Percentiles rank a stretch among this genome's conserved stretches.
These are phyloP conservation scores for Cosmia pyralina DNA, from an alignment of 2,888 invertebrate species.

Conservation along the genomic window DNA sequence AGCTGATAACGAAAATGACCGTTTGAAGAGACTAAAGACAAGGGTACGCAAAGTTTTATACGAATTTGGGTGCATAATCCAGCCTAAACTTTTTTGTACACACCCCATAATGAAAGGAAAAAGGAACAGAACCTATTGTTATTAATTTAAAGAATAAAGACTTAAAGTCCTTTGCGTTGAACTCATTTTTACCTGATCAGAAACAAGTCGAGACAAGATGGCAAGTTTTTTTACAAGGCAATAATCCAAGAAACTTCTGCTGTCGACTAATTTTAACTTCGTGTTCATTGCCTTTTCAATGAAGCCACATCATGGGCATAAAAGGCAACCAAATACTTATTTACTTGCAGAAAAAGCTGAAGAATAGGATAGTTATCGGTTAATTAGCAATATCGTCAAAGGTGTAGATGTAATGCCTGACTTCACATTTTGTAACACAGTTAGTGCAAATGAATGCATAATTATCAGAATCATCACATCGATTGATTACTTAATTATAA, in stretches of 20 bases:
- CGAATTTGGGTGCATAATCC: conserved; percentile 34
- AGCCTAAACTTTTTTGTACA: conserved; percentile 28
- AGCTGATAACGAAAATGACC: neutral
- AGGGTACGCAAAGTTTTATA: conserved; percentile 48
- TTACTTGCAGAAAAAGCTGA: conserved; percentile 25
- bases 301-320: conserved; percentile 23
- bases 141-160: conserved; percentile 54
- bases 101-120: conserved; percentile 27
- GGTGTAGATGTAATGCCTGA: conserved; percentile 5
- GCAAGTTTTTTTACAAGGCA: conserved; percentile 30
- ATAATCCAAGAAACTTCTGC: conserved; percentile 30
- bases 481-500: conserved; percentile 21
- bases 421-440: conserved; percentile 32
- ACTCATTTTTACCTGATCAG: conserved; percentile 72
- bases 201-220: conserved; percentile 70
- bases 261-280: conserved; percentile 40
- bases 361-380: neutral
- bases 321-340: conserved; percentile 7
- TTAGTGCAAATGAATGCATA: conserved; percentile 14
- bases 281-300: conserved; percentile 37
- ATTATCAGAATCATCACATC: conserved; percentile 30
- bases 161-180: conserved; percentile 62
- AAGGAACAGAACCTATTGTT: conserved; percentile 53
- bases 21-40: conserved; percentile 17
- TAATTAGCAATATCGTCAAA: conserved; percentile 19